These are phyloP conservation scores for Drosophila borborema DNA, from an alignment of 2,888 invertebrate species.

Conservation along the genomic window DNA sequence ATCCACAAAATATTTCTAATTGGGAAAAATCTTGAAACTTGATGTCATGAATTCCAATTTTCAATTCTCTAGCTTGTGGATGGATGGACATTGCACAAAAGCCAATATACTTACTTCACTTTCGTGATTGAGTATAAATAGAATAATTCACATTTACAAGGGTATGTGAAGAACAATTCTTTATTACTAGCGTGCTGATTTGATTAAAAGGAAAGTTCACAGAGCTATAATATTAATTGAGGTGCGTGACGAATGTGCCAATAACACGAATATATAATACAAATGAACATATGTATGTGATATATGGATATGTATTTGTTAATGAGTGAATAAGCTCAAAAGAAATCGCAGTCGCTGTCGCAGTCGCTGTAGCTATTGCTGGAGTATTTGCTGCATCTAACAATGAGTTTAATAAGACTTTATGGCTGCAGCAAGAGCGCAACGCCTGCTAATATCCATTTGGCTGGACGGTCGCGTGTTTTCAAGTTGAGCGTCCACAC, in stretches of 20 bases:
- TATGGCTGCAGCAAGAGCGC: slow-evolving; percentile 93
- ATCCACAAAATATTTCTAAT: no score
- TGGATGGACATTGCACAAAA: no score
- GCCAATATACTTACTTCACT: no score
- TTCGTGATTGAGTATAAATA: no score
- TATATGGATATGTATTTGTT: background rate
- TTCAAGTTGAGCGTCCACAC: slow-evolving; percentile 98
- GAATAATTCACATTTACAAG: no score
- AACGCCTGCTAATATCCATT: slow-evolving; percentile 97
- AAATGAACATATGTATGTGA: background rate
- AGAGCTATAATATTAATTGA: slow-evolving; percentile 25
- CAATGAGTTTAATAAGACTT: slow-evolving; percentile 7
- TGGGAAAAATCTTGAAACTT: no score
- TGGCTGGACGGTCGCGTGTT: slow-evolving; percentile 94
- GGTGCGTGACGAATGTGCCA: slow-evolving; percentile 10
- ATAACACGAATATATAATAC: slow-evolving; percentile 22
- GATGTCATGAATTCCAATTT: no score
- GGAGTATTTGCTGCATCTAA: background rate
- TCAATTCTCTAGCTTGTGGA: no score
- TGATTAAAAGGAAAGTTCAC: slow-evolving; percentile 15
- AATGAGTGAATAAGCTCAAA: slow-evolving; percentile 2
- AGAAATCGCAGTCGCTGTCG: background rate
- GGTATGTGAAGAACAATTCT: background rate
- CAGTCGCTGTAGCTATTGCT: background rate
- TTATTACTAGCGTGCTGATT: background rate